These are phyloP conservation scores for Dasysyrphus tricinctus DNA, from an alignment of 2,888 invertebrate species.

Conservation along the genomic window DNA sequence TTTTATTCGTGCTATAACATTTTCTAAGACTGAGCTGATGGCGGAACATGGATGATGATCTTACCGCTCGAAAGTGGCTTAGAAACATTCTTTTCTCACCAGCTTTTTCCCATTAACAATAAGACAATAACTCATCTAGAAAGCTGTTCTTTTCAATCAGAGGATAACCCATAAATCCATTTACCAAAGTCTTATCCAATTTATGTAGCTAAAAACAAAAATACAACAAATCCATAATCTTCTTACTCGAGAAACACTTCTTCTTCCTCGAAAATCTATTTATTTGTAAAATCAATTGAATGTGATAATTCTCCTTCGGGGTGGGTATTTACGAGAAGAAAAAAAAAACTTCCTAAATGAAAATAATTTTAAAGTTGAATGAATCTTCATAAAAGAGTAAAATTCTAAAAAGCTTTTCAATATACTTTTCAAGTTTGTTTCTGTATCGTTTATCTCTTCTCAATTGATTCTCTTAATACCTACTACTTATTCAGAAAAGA, in stretches of 20 bases:
- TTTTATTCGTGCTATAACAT: too few species aligned
- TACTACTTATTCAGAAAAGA: not conserved
- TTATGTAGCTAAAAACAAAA: not conserved
- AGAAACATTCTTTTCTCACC: too few species aligned
- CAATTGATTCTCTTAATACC: conserved; percentile 3
- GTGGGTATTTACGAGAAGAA: not conserved
- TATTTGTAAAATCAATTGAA: conserved; percentile 16
- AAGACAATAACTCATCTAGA: not conserved
- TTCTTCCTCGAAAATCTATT: not conserved
- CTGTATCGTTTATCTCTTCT: not conserved
- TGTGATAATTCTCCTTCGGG: not conserved
- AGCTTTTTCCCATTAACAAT: not conserved
- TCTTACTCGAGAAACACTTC: not conserved
- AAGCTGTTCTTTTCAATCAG: not conserved
- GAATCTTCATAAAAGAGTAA: conserved; percentile 17
- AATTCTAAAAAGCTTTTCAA: conserved; percentile 26
- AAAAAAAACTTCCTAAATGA: not conserved
- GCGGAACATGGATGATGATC: too few species aligned
- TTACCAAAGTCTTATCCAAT: not conserved
- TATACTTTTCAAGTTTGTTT: not conserved
- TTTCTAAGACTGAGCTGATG: too few species aligned
- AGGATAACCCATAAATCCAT: not conserved
- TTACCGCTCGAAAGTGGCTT: too few species aligned
- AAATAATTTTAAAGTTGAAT: conserved; percentile 29
- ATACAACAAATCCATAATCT: not conserved